phyloP scores from a whole-genome alignment of 1,140 invertebrate genomes.

The Antheraea mylitta region DNA sequence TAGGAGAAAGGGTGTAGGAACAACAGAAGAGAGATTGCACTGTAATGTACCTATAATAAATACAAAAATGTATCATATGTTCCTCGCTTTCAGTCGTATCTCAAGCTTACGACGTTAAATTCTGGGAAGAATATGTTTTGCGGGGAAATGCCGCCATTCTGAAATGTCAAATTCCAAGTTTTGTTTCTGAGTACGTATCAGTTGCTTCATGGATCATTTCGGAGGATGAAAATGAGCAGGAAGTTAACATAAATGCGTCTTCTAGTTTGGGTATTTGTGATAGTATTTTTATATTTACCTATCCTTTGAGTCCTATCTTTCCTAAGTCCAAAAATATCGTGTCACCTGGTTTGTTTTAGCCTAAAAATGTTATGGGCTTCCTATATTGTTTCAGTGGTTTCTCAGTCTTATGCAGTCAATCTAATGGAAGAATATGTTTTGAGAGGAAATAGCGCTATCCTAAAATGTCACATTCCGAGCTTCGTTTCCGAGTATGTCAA shows the following conservation, averaged over 20 bases:
- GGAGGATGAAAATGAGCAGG: constrained; percentile 73
- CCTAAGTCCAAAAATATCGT: not conserved
- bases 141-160: constrained; percentile 92
- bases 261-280: constrained; percentile 49
- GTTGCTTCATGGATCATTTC: constrained; percentile 88
- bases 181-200: constrained; percentile 90
- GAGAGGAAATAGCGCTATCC: constrained; percentile 92
- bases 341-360: not conserved
- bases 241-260: constrained; percentile 54
- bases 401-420: constrained; percentile 92
- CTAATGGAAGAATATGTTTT: constrained; percentile 95
- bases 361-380: not conserved
- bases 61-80: not conserved
- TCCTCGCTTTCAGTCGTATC: constrained; percentile 84
- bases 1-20: not conserved
- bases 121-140: constrained; percentile 93
- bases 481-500: constrained; percentile 94
- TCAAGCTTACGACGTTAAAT: constrained; percentile 91
- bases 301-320: constrained; percentile 15
- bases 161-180: constrained; percentile 92
- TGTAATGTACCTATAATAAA: not conserved
- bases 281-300: constrained; percentile 9
- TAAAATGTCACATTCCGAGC: constrained; percentile 95
- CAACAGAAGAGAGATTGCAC: not conserved
- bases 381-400: constrained; percentile 87